Conservation (phyloP, 2,113 vertebrate species). For the Spea multiplicata region DNA sequence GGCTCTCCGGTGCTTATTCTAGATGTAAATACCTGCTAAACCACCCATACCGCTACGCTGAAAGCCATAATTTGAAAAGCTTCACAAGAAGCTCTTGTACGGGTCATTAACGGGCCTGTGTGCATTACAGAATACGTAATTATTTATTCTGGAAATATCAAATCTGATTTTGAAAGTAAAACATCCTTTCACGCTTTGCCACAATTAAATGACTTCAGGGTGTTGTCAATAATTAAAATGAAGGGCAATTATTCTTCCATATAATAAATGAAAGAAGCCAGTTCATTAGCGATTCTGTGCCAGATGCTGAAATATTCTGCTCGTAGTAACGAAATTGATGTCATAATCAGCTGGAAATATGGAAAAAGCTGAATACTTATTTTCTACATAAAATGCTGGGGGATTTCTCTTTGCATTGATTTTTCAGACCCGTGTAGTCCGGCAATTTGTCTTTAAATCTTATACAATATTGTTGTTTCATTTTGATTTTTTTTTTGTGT, state of each 20-base stretch:
- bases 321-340: conserved; percentile 34
- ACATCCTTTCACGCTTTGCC: conserved; percentile 36
- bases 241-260: conserved; percentile 39
- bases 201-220: conserved; percentile 39
- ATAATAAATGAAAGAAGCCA: conserved; percentile 17
- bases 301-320: conserved; percentile 38
- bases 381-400: neutral
- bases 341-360: conserved; percentile 31
- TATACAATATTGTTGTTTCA: neutral
- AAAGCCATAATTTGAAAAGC: conserved; percentile 6
- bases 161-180: conserved; percentile 32
- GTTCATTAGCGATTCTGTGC: conserved; percentile 36
- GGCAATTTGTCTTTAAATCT: neutral
- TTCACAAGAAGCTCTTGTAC: conserved; percentile 16
- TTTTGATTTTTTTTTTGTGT: neutral
- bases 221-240: conserved; percentile 44
- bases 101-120: conserved; percentile 24
- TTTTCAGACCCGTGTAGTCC: neutral
- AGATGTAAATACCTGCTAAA: too few species aligned
- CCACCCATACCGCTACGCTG: neutral
- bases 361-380: conserved; percentile 24
- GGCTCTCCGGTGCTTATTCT: too few species aligned
- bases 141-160: conserved; percentile 36
- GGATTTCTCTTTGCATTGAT: neutral
- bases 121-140: conserved; percentile 15